phyloP scores from a whole-genome alignment of 2,888 invertebrate species.

The Cyclophora albipunctata region DNA sequence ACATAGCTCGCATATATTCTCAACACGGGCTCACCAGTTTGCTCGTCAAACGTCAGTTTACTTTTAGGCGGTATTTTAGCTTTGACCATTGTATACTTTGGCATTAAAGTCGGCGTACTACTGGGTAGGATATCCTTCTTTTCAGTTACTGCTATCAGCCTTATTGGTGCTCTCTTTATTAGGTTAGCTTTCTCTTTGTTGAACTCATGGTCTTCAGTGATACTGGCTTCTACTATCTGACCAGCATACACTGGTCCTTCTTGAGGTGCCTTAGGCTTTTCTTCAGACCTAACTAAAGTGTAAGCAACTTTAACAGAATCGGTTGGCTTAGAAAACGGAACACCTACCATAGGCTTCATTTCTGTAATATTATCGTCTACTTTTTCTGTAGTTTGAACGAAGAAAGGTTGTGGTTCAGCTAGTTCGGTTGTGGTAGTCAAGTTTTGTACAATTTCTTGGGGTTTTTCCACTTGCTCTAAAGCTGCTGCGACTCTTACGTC shows the following conservation, averaged over 20 bases:
- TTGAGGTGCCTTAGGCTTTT: constrained; percentile 43
- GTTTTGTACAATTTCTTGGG: constrained; percentile 51
- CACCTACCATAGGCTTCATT: constrained; percentile 45
- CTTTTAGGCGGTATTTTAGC: constrained; percentile 62
- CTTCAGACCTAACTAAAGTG: constrained; percentile 47
- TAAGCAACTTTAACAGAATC: constrained; percentile 58
- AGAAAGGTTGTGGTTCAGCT: constrained; percentile 38
- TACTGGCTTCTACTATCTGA: constrained; percentile 61
- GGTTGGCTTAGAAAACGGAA: constrained; percentile 50
- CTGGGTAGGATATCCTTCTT: constrained; percentile 30
- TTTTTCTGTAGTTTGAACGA: constrained; percentile 38
- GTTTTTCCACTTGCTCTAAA: constrained; percentile 74
- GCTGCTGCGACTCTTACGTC: constrained; percentile 78
- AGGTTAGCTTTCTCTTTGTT: constrained; percentile 50
- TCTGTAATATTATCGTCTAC: constrained; percentile 38
- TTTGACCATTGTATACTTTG: constrained; percentile 47
- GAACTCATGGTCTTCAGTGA: constrained; percentile 60
- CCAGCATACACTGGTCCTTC: constrained; percentile 56
- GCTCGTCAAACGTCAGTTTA: constrained; percentile 59
- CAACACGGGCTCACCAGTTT: constrained; percentile 66
- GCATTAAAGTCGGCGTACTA: constrained; percentile 20
- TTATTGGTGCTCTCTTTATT: constrained; percentile 48
- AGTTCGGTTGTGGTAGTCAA: constrained; percentile 33
- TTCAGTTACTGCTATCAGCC: constrained; percentile 45
- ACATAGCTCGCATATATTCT: constrained; percentile 73